A percentile compares a stretch with the other conserved stretches of the same genome.
Evolutionary conservation across 1,140 invertebrate genomes (phyloP).

Genomic region (Triops cancriformis): DNA sequence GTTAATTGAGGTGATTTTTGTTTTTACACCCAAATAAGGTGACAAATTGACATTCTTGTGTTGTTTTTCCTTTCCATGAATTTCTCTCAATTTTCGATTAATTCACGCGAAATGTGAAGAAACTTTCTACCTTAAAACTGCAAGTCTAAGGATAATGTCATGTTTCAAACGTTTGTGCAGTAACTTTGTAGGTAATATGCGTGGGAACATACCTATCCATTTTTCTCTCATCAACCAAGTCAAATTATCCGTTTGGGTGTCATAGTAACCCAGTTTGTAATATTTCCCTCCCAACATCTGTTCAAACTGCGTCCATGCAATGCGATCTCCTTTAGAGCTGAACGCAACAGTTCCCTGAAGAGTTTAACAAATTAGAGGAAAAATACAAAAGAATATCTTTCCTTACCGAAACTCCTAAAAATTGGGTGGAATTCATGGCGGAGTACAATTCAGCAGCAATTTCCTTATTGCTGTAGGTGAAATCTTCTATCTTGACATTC

Average conservation of each 20-base stretch:
- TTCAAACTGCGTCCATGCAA: slow-evolving; percentile 97
- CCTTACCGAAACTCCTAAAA: slow-evolving; percentile 90
- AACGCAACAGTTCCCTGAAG: slow-evolving; percentile 81
- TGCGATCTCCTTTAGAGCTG: slow-evolving; percentile 94
- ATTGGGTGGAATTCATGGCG: slow-evolving; percentile 94
- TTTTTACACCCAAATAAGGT: too few species aligned
- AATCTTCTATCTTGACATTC: slow-evolving; percentile 77
- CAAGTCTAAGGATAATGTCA: too few species aligned
- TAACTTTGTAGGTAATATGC: too few species aligned
- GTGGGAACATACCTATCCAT: slow-evolving; percentile 24
- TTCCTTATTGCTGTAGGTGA: slow-evolving; percentile 92
- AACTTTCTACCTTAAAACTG: too few species aligned
- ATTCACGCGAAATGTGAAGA: too few species aligned
- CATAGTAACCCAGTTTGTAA: slow-evolving; percentile 90
- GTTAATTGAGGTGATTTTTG: too few species aligned
- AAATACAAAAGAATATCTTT: slow-evolving; percentile 36
- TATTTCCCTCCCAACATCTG: slow-evolving; percentile 94
- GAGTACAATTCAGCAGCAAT: slow-evolving; percentile 92
- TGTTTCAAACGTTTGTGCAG: too few species aligned
- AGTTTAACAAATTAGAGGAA: not conserved
- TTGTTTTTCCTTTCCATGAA: too few species aligned
- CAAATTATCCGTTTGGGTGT: slow-evolving; percentile 87
- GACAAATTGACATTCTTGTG: too few species aligned
- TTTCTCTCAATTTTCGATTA: too few species aligned
- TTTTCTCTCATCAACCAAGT: slow-evolving; percentile 69